phyloP scores from a whole-genome alignment of 2,888 invertebrate species.

The Cantharis nigra region DNA sequence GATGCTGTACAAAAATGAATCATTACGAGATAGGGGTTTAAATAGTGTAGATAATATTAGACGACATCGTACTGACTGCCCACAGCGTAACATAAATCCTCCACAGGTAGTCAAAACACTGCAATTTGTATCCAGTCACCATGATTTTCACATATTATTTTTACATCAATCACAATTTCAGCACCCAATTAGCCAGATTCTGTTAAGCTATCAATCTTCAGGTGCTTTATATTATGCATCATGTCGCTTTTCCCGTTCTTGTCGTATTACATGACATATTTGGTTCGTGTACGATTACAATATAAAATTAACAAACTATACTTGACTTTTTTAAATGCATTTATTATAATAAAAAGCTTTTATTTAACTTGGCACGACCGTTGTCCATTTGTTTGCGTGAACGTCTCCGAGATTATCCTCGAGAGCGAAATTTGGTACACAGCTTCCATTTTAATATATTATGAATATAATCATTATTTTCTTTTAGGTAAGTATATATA shows the following conservation, averaged over 20 bases:
- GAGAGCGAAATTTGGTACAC: too few relatives aligned
- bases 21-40: conserved; percentile 25
- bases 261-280: conserved; percentile 27
- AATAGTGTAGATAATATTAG: conserved; percentile 15
- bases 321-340: not conserved
- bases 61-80: conserved; percentile 28
- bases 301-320: conserved; percentile 1
- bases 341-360: too few relatives aligned
- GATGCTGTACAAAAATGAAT: not conserved
- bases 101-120: conserved; percentile 48
- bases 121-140: conserved; percentile 51
- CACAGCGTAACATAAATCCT: conserved; percentile 48
- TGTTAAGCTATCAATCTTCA: conserved; percentile 43
- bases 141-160: conserved; percentile 56
- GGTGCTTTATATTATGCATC: conserved; percentile 31
- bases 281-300: conserved; percentile 17
- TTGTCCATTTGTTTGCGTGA: too few relatives aligned
- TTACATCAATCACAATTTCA: conserved; percentile 55
- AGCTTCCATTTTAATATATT: too few relatives aligned
- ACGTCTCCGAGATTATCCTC: too few relatives aligned
- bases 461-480: too few relatives aligned
- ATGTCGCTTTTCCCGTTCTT: conserved; percentile 20
- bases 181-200: conserved; percentile 51
- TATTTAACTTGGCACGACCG: too few relatives aligned
- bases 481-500: too few relatives aligned